Evolutionary conservation across 2,113 vertebrate genomes (phyloP).

Genomic region (Centropristis striata): DNA sequence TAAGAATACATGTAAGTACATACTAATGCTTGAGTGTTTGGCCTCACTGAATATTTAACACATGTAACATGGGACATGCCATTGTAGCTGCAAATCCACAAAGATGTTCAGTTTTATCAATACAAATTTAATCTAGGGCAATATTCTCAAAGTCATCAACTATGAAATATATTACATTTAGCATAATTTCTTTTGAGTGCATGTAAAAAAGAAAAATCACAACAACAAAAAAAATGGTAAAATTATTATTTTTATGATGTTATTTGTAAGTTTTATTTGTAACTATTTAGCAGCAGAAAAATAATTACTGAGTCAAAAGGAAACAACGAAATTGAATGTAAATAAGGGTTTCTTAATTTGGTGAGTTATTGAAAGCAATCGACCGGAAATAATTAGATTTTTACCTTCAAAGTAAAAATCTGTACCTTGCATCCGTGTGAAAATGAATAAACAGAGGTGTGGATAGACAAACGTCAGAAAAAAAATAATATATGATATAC

Average conservation of each 20-base stretch:
- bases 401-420: slow-evolving; percentile 7
- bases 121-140: not conserved
- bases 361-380: not conserved
- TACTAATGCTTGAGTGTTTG: no score
- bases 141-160: not conserved
- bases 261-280: not conserved
- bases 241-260: no score
- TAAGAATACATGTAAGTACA: no score
- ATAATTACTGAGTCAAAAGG: not conserved
- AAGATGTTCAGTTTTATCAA: not conserved
- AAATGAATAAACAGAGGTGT: no score
- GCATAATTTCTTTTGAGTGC: no score
- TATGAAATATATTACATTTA: no score
- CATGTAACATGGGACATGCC: not conserved
- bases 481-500: no score
- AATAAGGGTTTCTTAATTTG: not conserved
- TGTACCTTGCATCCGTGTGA: not conserved
- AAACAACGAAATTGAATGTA: not conserved
- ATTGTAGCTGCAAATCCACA: not conserved
- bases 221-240: no score
- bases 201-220: no score
- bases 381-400: not conserved
- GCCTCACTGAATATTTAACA: not conserved
- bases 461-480: no score
- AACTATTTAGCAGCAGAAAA: not conserved